Conservation (phyloP, 2,888 invertebrate species). For the Hesperia comma region DNA sequence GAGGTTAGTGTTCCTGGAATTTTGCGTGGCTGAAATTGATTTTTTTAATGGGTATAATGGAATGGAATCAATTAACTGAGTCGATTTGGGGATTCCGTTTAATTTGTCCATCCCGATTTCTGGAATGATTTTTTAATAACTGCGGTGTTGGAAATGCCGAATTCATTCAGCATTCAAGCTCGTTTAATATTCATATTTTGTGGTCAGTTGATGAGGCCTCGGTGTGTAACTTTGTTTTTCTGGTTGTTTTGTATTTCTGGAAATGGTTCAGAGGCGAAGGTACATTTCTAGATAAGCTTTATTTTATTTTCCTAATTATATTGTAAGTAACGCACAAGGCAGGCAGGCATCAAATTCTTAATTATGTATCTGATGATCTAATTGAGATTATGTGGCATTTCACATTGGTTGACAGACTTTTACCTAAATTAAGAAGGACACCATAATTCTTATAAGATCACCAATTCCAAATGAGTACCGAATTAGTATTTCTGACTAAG, state of each 20-base stretch:
- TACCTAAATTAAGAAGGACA: too few relatives aligned
- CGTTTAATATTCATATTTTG: slow-evolving; percentile 36
- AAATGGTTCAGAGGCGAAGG: not conserved
- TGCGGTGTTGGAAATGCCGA: slow-evolving; percentile 29
- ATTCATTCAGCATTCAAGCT: slow-evolving; percentile 25
- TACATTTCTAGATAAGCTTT: not conserved
- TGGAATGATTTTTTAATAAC: slow-evolving; percentile 31
- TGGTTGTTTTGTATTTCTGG: not conserved
- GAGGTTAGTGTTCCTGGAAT: slow-evolving; percentile 35
- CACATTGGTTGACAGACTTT: too few relatives aligned
- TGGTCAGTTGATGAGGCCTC: slow-evolving; percentile 27
- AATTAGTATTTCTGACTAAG: too few relatives aligned
- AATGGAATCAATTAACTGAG: slow-evolving; percentile 18
- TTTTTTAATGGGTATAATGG: slow-evolving; percentile 7
- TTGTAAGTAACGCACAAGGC: too few relatives aligned
- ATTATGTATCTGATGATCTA: too few relatives aligned
- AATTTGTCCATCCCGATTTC: slow-evolving; percentile 27
- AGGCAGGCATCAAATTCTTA: too few relatives aligned
- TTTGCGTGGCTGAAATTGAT: slow-evolving; percentile 10
- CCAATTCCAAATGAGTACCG: too few relatives aligned
- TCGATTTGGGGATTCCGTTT: slow-evolving; percentile 17
- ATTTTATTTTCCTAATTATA: not conserved
- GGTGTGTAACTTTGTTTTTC: slow-evolving; percentile 26
- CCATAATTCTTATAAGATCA: too few relatives aligned
- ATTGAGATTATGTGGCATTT: too few relatives aligned